A percentile compares a stretch with the other conserved stretches of the same genome.
These are phyloP conservation scores for Linnaemya tessellans DNA, from an alignment of 2,888 invertebrate species.

Conservation along the genomic window DNA sequence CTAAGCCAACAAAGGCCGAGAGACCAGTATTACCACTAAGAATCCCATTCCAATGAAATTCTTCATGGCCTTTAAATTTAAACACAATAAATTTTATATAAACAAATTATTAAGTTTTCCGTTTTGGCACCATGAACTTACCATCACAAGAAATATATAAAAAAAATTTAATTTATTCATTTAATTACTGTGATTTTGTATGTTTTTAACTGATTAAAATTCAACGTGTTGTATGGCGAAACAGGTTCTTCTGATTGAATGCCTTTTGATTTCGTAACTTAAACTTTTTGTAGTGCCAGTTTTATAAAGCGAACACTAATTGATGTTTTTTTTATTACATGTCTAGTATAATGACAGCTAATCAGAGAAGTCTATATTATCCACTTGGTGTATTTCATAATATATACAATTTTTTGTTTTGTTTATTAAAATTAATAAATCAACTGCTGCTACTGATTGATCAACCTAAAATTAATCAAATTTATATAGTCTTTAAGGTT, in stretches of 20 bases:
- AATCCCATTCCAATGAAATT: no score
- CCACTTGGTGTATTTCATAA: neutral
- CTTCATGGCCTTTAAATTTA: no score
- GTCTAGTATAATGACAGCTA: conserved; percentile 14
- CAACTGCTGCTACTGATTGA: no score
- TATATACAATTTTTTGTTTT: neutral
- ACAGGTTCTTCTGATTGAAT: conserved; percentile 1
- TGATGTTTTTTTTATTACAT: conserved; percentile 1
- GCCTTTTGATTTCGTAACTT: neutral
- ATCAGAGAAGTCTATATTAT: neutral
- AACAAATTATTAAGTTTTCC: neutral
- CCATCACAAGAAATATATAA: neutral
- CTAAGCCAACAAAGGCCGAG: no score
- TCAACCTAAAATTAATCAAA: no score
- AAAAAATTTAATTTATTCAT: neutral
- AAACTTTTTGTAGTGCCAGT: neutral
- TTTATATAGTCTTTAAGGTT: no score
- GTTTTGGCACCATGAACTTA: neutral
- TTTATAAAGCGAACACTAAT: conserved; percentile 1
- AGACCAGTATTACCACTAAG: no score
- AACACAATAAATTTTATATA: neutral
- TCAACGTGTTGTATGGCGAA: neutral
- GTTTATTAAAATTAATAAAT: neutral
- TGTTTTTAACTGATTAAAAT: conserved; percentile 17
- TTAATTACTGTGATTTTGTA: neutral